Base-by-base conservation (phyloP, 2,113 vertebrate species). In the Stigmatopora argus region DNA sequence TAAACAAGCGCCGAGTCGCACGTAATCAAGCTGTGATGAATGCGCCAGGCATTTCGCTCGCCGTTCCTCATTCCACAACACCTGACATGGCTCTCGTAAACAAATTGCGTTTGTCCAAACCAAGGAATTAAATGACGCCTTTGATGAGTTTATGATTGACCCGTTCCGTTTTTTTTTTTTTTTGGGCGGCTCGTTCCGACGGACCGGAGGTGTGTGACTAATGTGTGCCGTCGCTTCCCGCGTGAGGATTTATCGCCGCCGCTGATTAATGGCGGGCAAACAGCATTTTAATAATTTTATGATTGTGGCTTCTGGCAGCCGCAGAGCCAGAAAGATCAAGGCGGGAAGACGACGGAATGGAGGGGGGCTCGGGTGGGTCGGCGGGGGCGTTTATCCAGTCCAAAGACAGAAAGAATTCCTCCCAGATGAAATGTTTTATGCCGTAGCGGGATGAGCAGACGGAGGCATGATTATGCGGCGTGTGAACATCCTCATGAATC, bases 81-180 rank as follows among this genome's bases (percentile, higher is more conserved):
- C 96, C 96, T 98, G 97, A 99, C 98, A 95, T 96, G 95, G 92
- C 94, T 95, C 94, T 90, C 95, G 94, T 96, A 98, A 97, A 97
- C 95, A 97, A 96, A 97, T 96, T 93, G 92, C 94, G 94, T 96
- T 96, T 97, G 94, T 97, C 95, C 94, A 96, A 97, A 97, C 97
- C 95, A 94, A 96, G 95, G 95, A 96, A 97, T 97, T 92, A 98
- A 98, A 98, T 98, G 96, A 98, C 94, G 95, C 95, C 92, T 98
- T 97, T 98, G 97, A 98, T 99, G 96, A 96, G 95, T 96, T 98
- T 98, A 94, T 98, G 97, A 98, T 99, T 99, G 96, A 98, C 94
- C 96, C 89, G 90, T 91, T 93, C 94, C 88, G 91, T 88, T 93
- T 61, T 93, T 31, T 31, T 31, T 31, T 31, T 31, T 31, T 31